A percentile compares a stretch with the other conserved stretches of the same genome.
These are phyloP conservation scores for Drosophila gaucha DNA, from an alignment of 2,888 invertebrate species.

Conservation along the genomic window DNA sequence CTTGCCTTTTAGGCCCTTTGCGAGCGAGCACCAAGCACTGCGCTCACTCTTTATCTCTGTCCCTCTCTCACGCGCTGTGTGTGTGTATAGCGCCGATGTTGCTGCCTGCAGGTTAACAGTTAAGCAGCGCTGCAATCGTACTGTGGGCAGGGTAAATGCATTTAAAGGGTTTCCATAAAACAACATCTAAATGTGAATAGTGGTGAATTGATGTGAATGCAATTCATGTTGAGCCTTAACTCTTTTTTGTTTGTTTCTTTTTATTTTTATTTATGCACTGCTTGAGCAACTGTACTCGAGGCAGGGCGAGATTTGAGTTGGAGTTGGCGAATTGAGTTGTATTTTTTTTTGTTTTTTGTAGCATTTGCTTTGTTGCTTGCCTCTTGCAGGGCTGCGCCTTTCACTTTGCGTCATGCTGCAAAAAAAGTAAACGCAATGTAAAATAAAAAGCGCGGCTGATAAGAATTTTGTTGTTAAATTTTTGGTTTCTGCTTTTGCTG, in stretches of 20 bases:
- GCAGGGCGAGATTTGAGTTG: background rate
- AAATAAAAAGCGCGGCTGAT: slow-evolving; percentile 38
- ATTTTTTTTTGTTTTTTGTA: background rate
- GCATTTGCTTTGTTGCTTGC: slow-evolving; percentile 36
- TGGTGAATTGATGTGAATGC: slow-evolving; percentile 1
- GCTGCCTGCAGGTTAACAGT: slow-evolving; percentile 38
- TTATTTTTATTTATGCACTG: slow-evolving; percentile 7
- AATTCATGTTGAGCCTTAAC: background rate
- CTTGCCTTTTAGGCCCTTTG: slow-evolving; percentile 18
- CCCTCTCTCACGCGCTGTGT: background rate
- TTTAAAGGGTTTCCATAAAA: slow-evolving; percentile 31
- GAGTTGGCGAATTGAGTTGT: background rate
- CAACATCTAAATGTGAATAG: slow-evolving; percentile 1
- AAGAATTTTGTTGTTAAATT: slow-evolving; percentile 38
- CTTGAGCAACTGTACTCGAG: slow-evolving; percentile 37
- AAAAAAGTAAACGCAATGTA: slow-evolving; percentile 8
- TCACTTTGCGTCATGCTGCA: slow-evolving; percentile 31
- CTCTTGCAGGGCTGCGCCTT: slow-evolving; percentile 25
- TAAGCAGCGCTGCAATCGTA: slow-evolving; percentile 16
- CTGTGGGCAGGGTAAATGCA: slow-evolving; percentile 15
- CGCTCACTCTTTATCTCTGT: background rate
- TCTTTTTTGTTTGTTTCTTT: slow-evolving; percentile 5
- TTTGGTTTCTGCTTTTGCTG: slow-evolving; percentile 20
- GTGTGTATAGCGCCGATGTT: slow-evolving; percentile 5
- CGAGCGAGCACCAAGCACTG: background rate